Conservation (phyloP, 1,140 invertebrate genomes). For the Saccostrea echinata region DNA sequence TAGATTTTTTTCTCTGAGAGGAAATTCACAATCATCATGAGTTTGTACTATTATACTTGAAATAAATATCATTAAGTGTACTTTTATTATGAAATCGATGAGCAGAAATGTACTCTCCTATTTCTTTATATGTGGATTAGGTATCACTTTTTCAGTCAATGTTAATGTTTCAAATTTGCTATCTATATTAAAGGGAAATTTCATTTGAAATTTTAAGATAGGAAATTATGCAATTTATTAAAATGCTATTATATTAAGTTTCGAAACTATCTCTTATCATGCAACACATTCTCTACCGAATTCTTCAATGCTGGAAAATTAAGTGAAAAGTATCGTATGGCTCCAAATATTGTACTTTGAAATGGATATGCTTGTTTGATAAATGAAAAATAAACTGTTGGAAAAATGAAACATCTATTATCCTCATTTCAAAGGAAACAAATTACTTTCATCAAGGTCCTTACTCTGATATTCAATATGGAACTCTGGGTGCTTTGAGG, state of each 20-base stretch:
- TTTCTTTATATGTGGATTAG: not conserved
- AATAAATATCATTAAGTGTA: constrained; percentile 13
- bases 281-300: not conserved
- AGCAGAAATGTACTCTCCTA: not conserved
- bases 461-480: constrained; percentile 19
- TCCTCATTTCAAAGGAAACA: constrained; percentile 31
- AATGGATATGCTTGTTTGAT: constrained; percentile 29
- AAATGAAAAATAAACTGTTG: constrained; percentile 33
- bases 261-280: not conserved
- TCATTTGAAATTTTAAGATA: not conserved
- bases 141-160: not conserved
- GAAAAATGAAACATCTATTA: constrained; percentile 27
- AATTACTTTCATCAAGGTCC: constrained; percentile 13
- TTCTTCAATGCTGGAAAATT: not conserved
- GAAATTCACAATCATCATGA: constrained; percentile 10
- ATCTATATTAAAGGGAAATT: constrained; percentile 17
- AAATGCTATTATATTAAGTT: constrained; percentile 10
- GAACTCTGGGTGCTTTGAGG: not conserved
- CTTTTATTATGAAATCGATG: not conserved
- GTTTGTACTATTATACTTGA: not conserved
- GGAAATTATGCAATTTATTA: not conserved
- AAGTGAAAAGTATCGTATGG: constrained; percentile 9
- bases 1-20: not conserved
- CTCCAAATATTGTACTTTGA: constrained; percentile 28
- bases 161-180: not conserved